phyloP scores from a whole-genome alignment of 2,797 vertebrate species.

The Muscicapa comitata region DNA sequence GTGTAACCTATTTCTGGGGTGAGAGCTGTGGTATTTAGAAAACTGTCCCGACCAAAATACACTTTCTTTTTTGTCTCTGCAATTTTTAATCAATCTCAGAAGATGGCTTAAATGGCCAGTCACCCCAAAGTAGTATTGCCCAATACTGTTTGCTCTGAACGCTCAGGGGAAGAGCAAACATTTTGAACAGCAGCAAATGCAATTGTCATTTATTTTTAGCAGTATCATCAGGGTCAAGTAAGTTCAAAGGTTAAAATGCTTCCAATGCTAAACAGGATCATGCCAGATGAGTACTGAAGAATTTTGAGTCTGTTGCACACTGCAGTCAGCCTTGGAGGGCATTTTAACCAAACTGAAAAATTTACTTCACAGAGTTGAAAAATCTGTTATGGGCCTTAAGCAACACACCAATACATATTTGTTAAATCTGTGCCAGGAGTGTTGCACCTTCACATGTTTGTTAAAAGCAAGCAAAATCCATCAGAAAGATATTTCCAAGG shows the following conservation, averaged over 20 bases:
- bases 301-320: neutral
- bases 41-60: neutral
- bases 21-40: neutral
- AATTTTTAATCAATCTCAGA: neutral
- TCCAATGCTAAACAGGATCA: neutral
- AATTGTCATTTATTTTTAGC: constrained; percentile 12
- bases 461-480: neutral
- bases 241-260: constrained; percentile 25
- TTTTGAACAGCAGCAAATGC: neutral
- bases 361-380: neutral
- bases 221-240: neutral
- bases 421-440: neutral
- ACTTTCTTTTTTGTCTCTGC: neutral
- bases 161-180: neutral
- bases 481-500: neutral
- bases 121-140: neutral
- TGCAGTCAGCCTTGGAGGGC: neutral
- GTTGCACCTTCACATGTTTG: neutral
- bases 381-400: neutral
- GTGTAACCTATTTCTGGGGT: neutral
- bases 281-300: neutral
- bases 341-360: neutral
- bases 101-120: neutral
- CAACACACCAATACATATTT: neutral
- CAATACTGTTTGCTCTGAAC: neutral